phyloP scores from a whole-genome alignment of 2,797 vertebrate genomes.

The Gymnocypris eckloni region DNA sequence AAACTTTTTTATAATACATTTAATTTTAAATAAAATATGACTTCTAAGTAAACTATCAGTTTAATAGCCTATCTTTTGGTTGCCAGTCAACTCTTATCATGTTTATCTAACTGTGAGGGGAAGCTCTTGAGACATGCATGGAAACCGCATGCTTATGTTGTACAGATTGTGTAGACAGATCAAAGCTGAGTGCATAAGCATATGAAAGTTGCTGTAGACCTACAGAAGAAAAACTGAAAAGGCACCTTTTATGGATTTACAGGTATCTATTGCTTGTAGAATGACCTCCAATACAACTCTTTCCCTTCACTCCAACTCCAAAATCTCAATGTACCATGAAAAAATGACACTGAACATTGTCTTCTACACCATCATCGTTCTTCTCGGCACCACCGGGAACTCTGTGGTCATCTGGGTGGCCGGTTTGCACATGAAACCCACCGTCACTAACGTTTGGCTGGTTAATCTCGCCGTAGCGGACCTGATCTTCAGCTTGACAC shows the following conservation, averaged over 20 bases:
- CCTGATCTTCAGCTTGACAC: slow-evolving; percentile 22
- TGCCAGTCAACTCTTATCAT: slow-evolving; percentile 1
- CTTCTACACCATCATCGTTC: not conserved
- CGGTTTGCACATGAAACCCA: not conserved
- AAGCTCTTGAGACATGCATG: not conserved
- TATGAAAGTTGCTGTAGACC: no score
- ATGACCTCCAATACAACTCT: not conserved
- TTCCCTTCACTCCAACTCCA: no score
- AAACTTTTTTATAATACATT: not conserved
- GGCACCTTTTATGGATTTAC: not conserved
- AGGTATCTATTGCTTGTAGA: not conserved
- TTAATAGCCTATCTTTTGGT: not conserved
- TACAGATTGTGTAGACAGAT: no score
- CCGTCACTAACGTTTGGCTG: slow-evolving; percentile 34
- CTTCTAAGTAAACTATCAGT: not conserved
- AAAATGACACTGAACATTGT: slow-evolving; percentile 43
- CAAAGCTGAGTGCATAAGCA: not conserved
- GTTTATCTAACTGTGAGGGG: not conserved
- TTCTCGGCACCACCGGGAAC: slow-evolving; percentile 32
- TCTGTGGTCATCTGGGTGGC: slow-evolving; percentile 41
- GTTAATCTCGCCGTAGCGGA: slow-evolving; percentile 20
- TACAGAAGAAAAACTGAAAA: not conserved
- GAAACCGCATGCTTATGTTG: not conserved
- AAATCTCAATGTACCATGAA: not conserved
- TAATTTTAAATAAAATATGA: not conserved